These are phyloP conservation scores for Salmo trutta DNA, from an alignment of 2,797 vertebrate species.

Conservation along the genomic window DNA sequence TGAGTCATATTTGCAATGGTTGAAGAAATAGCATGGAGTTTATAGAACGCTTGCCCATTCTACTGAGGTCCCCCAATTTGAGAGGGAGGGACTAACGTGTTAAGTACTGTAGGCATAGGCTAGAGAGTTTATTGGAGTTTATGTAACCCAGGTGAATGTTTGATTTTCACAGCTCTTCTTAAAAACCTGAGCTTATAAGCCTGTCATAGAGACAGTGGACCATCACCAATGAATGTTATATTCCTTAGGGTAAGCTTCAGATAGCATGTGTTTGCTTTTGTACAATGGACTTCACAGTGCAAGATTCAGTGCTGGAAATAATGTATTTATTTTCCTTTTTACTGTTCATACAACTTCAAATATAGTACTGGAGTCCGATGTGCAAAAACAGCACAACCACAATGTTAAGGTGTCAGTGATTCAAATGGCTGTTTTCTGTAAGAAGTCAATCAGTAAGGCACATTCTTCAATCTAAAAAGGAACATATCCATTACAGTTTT, in stretches of 20 bases:
- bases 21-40: conserved; percentile 46
- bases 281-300: not conserved
- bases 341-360: too few species aligned
- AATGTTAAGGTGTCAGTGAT: too few species aligned
- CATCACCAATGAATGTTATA: not conserved
- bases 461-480: too few species aligned
- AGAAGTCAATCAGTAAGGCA: too few species aligned
- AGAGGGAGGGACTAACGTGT: conserved; percentile 37
- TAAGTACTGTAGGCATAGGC: conserved; percentile 1
- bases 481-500: too few species aligned
- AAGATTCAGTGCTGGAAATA: not conserved
- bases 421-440: too few species aligned
- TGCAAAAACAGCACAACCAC: too few species aligned
- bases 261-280: not conserved
- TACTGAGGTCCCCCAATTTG: conserved; percentile 40
- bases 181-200: too few species aligned
- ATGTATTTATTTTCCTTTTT: too few species aligned
- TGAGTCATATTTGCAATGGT: not conserved
- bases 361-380: too few species aligned
- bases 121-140: not conserved
- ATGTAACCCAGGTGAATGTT: conserved; percentile 57
- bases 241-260: not conserved
- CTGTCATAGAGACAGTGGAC: not conserved
- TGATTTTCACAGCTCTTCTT: conserved; percentile 23
- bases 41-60: conserved; percentile 72